Conservation (phyloP, 2,113 vertebrate genomes). For the Calidris pygmaea region DNA sequence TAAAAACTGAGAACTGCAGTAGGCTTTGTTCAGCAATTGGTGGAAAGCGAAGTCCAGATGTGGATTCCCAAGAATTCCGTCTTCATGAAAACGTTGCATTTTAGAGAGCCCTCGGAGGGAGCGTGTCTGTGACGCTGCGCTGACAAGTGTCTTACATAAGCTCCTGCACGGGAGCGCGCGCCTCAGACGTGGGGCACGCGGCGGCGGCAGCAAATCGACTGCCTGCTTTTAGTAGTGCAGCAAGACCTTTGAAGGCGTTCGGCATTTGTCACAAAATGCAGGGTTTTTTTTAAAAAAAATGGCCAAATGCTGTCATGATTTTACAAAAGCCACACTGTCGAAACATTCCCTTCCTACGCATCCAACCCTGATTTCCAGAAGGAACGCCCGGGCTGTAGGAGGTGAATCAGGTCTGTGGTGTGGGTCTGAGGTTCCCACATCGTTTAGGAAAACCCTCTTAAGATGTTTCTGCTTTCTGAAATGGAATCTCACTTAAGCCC, state of each 20-base stretch:
- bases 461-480: not conserved
- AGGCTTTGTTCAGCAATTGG: not conserved
- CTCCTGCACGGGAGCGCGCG: not conserved
- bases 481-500: not conserved
- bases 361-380: not conserved
- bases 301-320: not conserved
- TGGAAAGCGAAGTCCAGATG: not conserved
- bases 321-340: not conserved
- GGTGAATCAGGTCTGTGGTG: not conserved
- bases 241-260: not conserved
- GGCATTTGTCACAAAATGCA: not conserved
- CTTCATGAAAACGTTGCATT: not conserved
- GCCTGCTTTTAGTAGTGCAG: constrained; percentile 34
- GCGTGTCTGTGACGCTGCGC: not conserved
- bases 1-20: not conserved
- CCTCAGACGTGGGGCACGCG: constrained; percentile 1
- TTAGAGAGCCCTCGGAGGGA: not conserved
- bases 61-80: not conserved
- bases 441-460: not conserved
- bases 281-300: not conserved
- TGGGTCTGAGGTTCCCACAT: not conserved
- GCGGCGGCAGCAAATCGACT: constrained; percentile 2
- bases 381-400: not conserved
- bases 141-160: constrained; percentile 52
- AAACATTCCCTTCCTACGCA: not conserved